Evolutionary conservation across 2,113 vertebrate species (phyloP), one percentile per base, ranked within the genome.

Genomic region (Epinephelus moara): DNA sequence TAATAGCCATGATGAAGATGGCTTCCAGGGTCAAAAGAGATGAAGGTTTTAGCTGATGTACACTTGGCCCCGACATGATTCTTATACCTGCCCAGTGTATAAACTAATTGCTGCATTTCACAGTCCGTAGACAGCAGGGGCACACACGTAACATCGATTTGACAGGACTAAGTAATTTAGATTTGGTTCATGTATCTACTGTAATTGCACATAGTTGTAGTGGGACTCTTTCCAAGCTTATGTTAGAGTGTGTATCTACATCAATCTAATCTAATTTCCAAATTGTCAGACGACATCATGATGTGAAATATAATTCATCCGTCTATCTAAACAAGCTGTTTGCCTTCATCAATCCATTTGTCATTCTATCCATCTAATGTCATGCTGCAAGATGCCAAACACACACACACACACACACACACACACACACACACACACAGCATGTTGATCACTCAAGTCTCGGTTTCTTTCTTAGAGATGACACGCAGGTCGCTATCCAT

Each of bases 191-290:
- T 79, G 11, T 25, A 42, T 8, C 60, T 42, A 17, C 11, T 52
- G 13, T 30, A 37, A 42, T 53, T 42, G 42, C 23, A 82, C 30
- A 15, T 9, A 66, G 60, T 49, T 59, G 56, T 42, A 4, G 50
- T 23, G 62, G 52, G 70, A 55, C 17, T 67, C 6, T 33, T 64
- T 66, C 25, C 19, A 25, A 42, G 15, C 10, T 27, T 33, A 74
- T 14, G 33, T 40, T 18, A 19, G 55, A 42, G 5, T 14, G 60
- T 53, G 21, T 19, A 27, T 64, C 37, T 15, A 19, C 18, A 56
- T 47, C 49, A 37, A 63, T 71, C 6, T 56, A 56, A 66, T 73
- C 14, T 19, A 23, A 71, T 80, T 81, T 89, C 21, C 13, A 78
- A 78, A 78, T 42, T 27, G 52, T 23, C 23, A 8, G 18, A 53